Conservation (phyloP, 2,888 invertebrate genomes). For the Allophyes oxyacanthae region DNA sequence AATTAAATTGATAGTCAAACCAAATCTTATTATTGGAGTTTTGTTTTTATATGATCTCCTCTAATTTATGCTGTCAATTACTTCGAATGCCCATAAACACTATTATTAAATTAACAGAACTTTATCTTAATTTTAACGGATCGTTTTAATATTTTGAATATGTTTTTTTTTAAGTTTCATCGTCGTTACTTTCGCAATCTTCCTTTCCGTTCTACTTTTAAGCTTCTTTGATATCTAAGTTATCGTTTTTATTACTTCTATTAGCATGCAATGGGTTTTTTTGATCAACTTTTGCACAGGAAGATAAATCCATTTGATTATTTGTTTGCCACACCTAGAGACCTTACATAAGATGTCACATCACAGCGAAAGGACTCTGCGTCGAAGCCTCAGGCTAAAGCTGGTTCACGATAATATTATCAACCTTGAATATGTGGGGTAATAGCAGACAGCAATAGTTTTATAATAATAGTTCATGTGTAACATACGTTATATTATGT, state of each 20-base stretch:
- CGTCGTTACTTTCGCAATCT: slow-evolving; percentile 1
- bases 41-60: neutral
- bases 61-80: slow-evolving; percentile 19
- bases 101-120: too few relatives aligned
- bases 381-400: slow-evolving; percentile 45
- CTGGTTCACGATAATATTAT: slow-evolving; percentile 42
- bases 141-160: neutral
- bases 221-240: neutral
- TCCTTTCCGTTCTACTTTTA: slow-evolving; percentile 9
- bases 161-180: too few relatives aligned
- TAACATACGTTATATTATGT: slow-evolving; percentile 19
- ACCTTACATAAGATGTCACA: slow-evolving; percentile 48
- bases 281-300: neutral
- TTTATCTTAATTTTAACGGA: neutral
- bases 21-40: neutral
- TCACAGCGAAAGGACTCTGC: slow-evolving; percentile 41
- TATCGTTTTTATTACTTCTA: neutral
- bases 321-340: slow-evolving; percentile 33
- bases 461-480: slow-evolving; percentile 35
- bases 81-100: slow-evolving; percentile 10
- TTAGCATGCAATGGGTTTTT: neutral
- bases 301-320: slow-evolving; percentile 10
- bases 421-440: slow-evolving; percentile 60
- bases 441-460: slow-evolving; percentile 33
- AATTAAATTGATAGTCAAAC: neutral